Evolutionary conservation across 2,888 invertebrate species (phyloP).

Genomic region (Patella ulyssiponensis): DNA sequence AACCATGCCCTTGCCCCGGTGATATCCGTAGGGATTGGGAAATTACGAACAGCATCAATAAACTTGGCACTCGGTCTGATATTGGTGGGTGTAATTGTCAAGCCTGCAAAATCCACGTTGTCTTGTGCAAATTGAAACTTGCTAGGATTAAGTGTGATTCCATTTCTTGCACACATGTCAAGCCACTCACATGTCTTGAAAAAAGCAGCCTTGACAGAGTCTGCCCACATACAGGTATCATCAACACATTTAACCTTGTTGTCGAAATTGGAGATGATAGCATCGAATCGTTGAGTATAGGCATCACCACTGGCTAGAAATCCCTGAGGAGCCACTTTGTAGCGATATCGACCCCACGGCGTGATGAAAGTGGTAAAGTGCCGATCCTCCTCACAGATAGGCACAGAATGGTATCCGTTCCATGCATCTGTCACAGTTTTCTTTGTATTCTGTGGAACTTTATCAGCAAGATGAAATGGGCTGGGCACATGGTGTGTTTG

Average conservation of each 20-base stretch:
- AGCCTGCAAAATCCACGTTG: neutral
- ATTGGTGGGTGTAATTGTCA: neutral
- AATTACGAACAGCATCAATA: slow-evolving; percentile 39
- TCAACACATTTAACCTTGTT: slow-evolving; percentile 41
- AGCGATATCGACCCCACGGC: neutral
- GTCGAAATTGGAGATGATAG: slow-evolving; percentile 30
- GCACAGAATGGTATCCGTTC: slow-evolving; percentile 13
- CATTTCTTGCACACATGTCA: neutral
- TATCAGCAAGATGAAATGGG: slow-evolving; percentile 33
- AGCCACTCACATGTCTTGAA: neutral
- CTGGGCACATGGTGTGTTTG: slow-evolving; percentile 35
- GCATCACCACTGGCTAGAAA: slow-evolving; percentile 42
- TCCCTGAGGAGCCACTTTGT: slow-evolving; percentile 15
- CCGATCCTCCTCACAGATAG: slow-evolving; percentile 18
- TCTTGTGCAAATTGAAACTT: neutral
- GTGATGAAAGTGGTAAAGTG: slow-evolving; percentile 14
- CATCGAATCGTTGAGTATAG: slow-evolving; percentile 40
- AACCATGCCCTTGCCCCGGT: slow-evolving; percentile 46
- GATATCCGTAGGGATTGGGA: slow-evolving; percentile 39
- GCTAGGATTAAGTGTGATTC: neutral
- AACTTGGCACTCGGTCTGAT: slow-evolving; percentile 37
- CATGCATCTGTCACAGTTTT: slow-evolving; percentile 16
- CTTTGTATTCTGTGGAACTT: neutral
- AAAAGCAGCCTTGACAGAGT: neutral
- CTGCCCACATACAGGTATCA: slow-evolving; percentile 28